Base-by-base conservation (phyloP, 2,113 vertebrate species). In the Galbula dea region DNA sequence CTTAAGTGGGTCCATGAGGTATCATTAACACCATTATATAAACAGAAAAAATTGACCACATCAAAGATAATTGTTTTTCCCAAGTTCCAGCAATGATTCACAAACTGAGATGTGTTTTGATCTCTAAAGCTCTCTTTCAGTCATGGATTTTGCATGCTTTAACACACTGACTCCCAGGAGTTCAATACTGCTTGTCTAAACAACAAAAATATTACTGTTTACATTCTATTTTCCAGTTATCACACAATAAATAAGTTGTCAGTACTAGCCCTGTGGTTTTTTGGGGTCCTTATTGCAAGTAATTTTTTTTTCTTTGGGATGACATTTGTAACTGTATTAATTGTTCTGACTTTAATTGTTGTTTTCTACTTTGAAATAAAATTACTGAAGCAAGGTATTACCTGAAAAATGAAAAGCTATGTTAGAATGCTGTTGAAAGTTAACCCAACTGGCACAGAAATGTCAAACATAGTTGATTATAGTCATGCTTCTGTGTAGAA, bases 61-160 rank as follows among this genome's bases (percentile, higher is more conserved):
- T 96, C 84, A 89, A 91, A 94, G 91, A 80, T 83, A 95, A 94
- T 88, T 94, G 79, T 94, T 89, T 89, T 88, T 85, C 55, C 63
- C 87, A 75, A 81, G 65, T 88, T 89, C 87, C 79, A 81, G 61
- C 71, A 83, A 43, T 57, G 68, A 95, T 86, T 92, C 89, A 83
- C 82, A 91, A 77, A 54, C 55, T 51, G 89, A 77, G 75, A 67
- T 55, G 54, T 4, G 8, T 63, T 88, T 93, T 81, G 55, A 83
- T 74, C 91, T 81, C 82, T 72, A 62, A 52, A 91, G 79, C 36
- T 84, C 58, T 83, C 5, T 82, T 84, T 89, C 57, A 62, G 51
- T 36, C 59, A 30, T 48, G 67, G 78, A n/a, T 75, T 91, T 91
- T 79, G 74, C 71, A 16, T 82, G 66, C 66, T 73, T 82, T 82